Conservation (phyloP, 92 coral and sea anemone genomes). For the Porites divaricata region DNA sequence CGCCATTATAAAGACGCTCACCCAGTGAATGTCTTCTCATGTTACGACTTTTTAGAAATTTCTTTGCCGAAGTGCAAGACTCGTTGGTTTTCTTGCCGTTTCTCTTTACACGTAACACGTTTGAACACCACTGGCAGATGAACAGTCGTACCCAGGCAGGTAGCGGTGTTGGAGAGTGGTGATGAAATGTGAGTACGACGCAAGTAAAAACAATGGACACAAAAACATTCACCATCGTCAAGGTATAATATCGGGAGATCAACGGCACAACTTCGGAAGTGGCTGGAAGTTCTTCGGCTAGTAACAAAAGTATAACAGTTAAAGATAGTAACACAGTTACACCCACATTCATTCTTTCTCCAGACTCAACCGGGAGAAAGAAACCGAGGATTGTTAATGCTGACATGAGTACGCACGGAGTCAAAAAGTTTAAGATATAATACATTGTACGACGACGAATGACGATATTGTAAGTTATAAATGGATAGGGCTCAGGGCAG, state of each 20-base stretch:
- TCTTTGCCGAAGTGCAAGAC: slow-evolving; percentile 24
- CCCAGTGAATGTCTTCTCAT: slow-evolving; percentile 62
- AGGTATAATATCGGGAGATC: slow-evolving; percentile 90
- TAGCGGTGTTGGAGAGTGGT: slow-evolving; percentile 89
- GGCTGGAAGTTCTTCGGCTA: slow-evolving; percentile 93
- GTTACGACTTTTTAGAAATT: slow-evolving; percentile 31
- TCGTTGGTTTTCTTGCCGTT: slow-evolving; percentile 14
- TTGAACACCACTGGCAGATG: slow-evolving; percentile 84
- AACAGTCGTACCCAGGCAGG: slow-evolving; percentile 89
- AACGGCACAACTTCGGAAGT: slow-evolving; percentile 93
- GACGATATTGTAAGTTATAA: slow-evolving; percentile 73
- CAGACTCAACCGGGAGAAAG: slow-evolving; percentile 90
- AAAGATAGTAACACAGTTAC: slow-evolving; percentile 85
- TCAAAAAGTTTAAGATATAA: slow-evolving; percentile 83
- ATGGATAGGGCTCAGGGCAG: slow-evolving; percentile 89
- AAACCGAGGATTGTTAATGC: slow-evolving; percentile 86
- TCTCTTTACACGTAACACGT: slow-evolving; percentile 61
- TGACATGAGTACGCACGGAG: slow-evolving; percentile 90
- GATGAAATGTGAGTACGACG: slow-evolving; percentile 84
- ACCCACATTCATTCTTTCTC: slow-evolving; percentile 93
- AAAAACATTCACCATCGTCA: slow-evolving; percentile 91
- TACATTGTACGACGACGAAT: slow-evolving; percentile 91
- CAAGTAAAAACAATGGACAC: slow-evolving; percentile 89
- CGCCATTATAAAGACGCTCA: slow-evolving; percentile 65
- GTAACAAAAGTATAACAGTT: slow-evolving; percentile 80